Conservation (phyloP, 2,797 vertebrate genomes). For the Mormyrops boulengeri region DNA sequence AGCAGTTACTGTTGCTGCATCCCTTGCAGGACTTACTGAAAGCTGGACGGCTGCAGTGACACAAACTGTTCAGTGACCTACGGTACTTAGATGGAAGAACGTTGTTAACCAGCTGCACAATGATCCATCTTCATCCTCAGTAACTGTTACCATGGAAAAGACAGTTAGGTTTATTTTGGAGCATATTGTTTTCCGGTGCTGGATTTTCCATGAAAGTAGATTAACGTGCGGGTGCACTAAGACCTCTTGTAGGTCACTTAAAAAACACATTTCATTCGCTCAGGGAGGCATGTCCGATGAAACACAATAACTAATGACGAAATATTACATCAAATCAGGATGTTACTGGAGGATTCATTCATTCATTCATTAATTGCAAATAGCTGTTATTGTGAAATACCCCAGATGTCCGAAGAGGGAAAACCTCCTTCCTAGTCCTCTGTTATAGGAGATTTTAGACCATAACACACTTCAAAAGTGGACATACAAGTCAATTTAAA, state of each 20-base stretch:
- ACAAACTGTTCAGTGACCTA: neutral
- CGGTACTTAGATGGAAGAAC: neutral
- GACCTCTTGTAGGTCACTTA: neutral
- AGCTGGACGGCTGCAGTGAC: neutral
- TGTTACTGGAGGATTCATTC: neutral
- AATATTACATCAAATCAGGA: neutral
- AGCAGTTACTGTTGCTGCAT: neutral
- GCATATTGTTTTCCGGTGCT: neutral
- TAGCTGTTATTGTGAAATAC: neutral
- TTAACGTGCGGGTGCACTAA: neutral
- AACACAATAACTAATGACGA: neutral
- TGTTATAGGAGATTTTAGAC: neutral
- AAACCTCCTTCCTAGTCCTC: neutral
- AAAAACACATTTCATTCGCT: neutral
- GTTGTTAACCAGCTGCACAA: neutral
- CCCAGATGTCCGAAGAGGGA: neutral
- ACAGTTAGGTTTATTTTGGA: neutral
- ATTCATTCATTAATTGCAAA: neutral
- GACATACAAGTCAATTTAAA: neutral
- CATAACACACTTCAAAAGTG: neutral
- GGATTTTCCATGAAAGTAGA: neutral
- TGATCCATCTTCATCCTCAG: neutral
- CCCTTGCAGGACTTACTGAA: neutral
- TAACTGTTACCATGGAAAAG: neutral
- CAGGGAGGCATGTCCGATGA: neutral